Conservation (phyloP, 2,888 invertebrate genomes). For the Agonum fuliginosum region DNA sequence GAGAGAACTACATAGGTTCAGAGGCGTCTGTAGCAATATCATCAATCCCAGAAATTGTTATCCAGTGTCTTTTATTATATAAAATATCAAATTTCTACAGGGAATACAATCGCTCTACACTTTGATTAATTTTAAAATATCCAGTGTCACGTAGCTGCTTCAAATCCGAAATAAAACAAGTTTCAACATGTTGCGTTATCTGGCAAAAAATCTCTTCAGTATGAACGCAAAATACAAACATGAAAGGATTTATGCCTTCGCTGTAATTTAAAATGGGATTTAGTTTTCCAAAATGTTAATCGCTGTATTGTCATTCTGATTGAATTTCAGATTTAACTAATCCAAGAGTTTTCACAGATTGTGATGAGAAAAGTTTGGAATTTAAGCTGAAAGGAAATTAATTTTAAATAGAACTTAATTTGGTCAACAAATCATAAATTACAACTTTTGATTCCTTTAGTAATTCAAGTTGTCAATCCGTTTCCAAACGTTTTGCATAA, state of each 20-base stretch:
- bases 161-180: neutral
- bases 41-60: neutral
- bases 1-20: neutral
- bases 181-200: neutral
- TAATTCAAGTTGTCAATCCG: too few species aligned
- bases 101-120: neutral
- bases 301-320: constrained; percentile 36
- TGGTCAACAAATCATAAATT: neutral
- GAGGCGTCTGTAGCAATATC: neutral
- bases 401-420: constrained; percentile 15
- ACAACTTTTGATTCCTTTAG: neutral
- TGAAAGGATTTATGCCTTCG: neutral
- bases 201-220: neutral
- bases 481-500: too few species aligned
- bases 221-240: neutral
- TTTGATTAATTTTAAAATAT: constrained; percentile 26
- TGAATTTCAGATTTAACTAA: constrained; percentile 36
- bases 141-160: neutral
- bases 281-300: constrained; percentile 42
- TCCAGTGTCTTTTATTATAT: neutral
- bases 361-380: constrained; percentile 42
- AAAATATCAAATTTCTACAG: neutral
- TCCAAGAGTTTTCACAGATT: constrained; percentile 1
- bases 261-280: constrained; percentile 21
- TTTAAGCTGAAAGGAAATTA: constrained; percentile 13